Conservation (phyloP, 2,113 vertebrate genomes). For the Sinocyclocheilus grahami region DNA sequence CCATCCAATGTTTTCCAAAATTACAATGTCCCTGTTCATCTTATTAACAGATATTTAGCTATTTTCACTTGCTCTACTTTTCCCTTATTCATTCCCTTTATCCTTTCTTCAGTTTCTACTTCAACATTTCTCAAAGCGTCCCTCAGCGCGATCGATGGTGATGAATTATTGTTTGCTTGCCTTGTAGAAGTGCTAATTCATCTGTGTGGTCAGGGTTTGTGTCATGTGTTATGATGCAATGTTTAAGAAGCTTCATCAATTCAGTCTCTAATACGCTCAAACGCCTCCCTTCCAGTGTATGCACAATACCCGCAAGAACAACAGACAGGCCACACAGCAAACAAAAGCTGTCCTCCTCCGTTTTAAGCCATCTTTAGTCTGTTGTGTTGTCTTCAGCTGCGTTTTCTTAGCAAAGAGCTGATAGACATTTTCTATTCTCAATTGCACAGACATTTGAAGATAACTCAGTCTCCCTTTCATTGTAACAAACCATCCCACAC, state of each 20-base stretch:
- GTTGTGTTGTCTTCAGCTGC: background rate
- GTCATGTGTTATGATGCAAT: conserved; percentile 27
- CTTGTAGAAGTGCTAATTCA: conserved; percentile 15
- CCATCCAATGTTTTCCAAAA: background rate
- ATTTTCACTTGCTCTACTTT: background rate
- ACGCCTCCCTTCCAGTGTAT: conserved; percentile 16
- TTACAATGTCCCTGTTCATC: background rate
- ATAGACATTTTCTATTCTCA: background rate
- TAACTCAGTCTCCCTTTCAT: background rate
- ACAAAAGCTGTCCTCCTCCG: conserved; percentile 32
- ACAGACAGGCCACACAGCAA: conserved; percentile 9
- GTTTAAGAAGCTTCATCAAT: conserved; percentile 17
- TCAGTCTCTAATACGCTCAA: conserved; percentile 19
- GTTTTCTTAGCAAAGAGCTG: conserved; percentile 11
- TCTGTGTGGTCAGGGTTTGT: conserved; percentile 22
- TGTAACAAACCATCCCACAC: background rate
- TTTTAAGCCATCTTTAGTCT: conserved; percentile 1
- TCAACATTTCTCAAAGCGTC: background rate
- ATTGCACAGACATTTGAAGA: background rate
- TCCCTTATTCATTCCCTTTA: background rate
- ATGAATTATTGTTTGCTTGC: conserved; percentile 8
- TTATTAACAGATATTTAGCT: background rate
- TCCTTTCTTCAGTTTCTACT: background rate
- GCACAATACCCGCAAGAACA: conserved; percentile 12
- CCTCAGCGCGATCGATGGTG: background rate